Conservation (phyloP, 2,888 invertebrate species). For the Acanthococcus lagerstroemiae region DNA sequence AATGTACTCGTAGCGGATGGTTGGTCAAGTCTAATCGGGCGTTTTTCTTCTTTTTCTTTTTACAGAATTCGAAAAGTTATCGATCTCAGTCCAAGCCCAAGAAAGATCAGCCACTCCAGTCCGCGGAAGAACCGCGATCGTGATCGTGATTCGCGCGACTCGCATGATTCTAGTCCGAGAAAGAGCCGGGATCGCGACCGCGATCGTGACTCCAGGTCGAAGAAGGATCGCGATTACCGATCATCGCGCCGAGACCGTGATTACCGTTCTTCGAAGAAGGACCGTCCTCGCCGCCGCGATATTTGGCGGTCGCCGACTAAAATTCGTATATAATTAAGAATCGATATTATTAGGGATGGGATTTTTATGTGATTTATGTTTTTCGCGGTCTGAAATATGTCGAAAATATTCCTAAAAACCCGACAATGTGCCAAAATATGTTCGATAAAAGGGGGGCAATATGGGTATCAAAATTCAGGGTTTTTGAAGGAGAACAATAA, state of each 20-base stretch:
- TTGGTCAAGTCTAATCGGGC: not conserved
- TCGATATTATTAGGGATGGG: too few species aligned
- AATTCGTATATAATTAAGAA: not conserved
- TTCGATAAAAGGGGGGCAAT: too few species aligned
- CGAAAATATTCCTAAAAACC: too few species aligned
- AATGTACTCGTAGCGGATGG: too few species aligned
- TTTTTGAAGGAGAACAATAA: too few species aligned
- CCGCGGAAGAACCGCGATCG: not conserved
- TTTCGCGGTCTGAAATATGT: too few species aligned
- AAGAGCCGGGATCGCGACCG: not conserved
- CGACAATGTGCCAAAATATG: too few species aligned
- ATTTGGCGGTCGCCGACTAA: not conserved
- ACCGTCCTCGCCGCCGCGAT: not conserved
- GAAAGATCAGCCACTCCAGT: not conserved
- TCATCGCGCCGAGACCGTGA: constrained; percentile 2
- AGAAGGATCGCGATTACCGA: constrained; percentile 13
- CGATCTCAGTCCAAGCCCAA: not conserved
- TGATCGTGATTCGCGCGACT: not conserved
- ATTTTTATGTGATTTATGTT: too few species aligned
- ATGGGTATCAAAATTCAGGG: too few species aligned
- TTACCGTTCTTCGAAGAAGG: constrained; percentile 1
- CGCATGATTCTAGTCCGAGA: not conserved
- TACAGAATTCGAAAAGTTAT: not conserved
- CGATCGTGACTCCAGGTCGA: constrained; percentile 1
- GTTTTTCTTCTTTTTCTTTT: not conserved